These are phyloP conservation scores for Drosophila dunni DNA, from an alignment of 1,140 invertebrate species.

Conservation along the genomic window DNA sequence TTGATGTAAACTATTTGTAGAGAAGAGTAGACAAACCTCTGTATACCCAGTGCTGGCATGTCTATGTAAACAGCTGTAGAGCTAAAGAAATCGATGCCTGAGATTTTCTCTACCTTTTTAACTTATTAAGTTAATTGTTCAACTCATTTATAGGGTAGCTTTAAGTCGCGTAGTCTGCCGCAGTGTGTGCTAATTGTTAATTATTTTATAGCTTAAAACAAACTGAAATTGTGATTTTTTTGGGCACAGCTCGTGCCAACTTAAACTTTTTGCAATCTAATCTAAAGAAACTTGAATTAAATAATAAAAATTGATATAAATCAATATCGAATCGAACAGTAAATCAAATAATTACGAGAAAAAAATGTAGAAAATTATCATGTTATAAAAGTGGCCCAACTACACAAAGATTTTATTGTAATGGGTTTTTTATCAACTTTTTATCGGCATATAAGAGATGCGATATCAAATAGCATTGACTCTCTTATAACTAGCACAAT, in stretches of 20 bases:
- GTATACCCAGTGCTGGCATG: no score
- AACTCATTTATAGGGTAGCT: constrained; percentile 3
- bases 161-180: not conserved
- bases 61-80: no score
- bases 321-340: not conserved
- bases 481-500: not conserved
- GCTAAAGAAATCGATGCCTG: no score
- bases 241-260: not conserved
- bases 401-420: no score
- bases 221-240: constrained; percentile 1
- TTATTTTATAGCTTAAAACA: not conserved
- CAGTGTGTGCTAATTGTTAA: not conserved
- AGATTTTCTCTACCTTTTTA: no score
- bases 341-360: not conserved
- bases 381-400: no score
- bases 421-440: not conserved
- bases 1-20: not conserved
- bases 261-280: constrained; percentile 3
- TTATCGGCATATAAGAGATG: not conserved
- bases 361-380: no score
- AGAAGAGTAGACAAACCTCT: no score
- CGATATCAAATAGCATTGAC: not conserved
- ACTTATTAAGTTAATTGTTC: no score
- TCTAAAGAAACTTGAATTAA: not conserved
- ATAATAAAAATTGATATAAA: not conserved